Base-by-base conservation (phyloP, 1,140 invertebrate species). In the Euura lappo region DNA sequence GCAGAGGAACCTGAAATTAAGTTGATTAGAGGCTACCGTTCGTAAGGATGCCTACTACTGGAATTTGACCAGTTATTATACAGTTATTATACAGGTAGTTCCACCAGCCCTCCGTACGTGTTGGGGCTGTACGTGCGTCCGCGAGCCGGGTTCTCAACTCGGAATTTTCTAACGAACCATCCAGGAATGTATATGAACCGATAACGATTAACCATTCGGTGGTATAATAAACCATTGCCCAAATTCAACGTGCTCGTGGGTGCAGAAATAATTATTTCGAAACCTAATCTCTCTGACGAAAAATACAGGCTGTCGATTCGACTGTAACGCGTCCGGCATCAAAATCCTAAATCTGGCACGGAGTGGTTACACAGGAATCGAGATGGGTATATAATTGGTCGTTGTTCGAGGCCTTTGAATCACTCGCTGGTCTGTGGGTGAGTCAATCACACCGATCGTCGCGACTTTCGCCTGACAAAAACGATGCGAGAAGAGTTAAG, bases 1-100 rank as follows among this genome's bases (percentile, higher is more conserved):
- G 73, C 73, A 79, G 80, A 76, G 79, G 74, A 86, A 86, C 85
- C 85, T 77, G 76, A 84, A 87, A 87, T 88, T 87, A 87, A 85
- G 77, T 84, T 87, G 87, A 88, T 88, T 87, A 88, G 86, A 84
- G 86, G 86, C 86, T 88, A 87, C 87, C 83, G 86, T 87, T 86
- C 83, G 84, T 83, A 85, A 85, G 81, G 82, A 86, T 84, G 75
- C 78, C 84, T 80, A 86, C 87, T 88, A 88, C 87, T 86, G 86
- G 87, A 88, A 88, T 87, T 88, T 82, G 82, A 86, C 84, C 83
- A 84, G 80, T 87, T 84, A 87, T 88, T 87, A 87, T 80, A 83
- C 80, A 83, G 83, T 84, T 81, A 81, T 72, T 72, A 64, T 28
- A 28, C 28, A 28, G 28, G 28, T 28, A 28, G 28, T 60, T 60